Evolutionary conservation across 2,797 vertebrate genomes (phyloP).

Genomic region (Taeniopygia guttata): DNA sequence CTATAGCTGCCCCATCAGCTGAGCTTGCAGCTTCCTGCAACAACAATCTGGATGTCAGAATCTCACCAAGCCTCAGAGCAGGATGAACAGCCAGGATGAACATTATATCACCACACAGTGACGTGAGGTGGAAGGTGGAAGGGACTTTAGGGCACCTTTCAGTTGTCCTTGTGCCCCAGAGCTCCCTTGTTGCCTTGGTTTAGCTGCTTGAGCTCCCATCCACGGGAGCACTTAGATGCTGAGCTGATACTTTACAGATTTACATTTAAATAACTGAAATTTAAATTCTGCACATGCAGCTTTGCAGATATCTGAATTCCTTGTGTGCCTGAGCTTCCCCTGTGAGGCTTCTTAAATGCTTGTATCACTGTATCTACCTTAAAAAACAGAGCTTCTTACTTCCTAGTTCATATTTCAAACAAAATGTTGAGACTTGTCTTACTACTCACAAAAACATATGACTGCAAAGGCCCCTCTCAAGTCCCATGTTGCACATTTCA

Average conservation of each 20-base stretch:
- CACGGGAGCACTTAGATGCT: background rate
- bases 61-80: background rate
- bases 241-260: background rate
- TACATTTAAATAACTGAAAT: slow-evolving; percentile 10
- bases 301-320: slow-evolving; percentile 1
- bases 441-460: background rate
- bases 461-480: background rate
- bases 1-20: background rate
- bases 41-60: background rate
- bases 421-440: background rate
- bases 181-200: background rate
- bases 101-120: background rate
- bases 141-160: background rate
- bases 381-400: background rate
- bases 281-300: slow-evolving; percentile 32
- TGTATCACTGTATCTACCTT: background rate
- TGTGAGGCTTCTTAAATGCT: background rate
- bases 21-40: background rate
- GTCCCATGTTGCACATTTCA: background rate
- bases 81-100: background rate
- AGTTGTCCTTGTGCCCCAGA: background rate
- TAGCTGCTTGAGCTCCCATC: background rate
- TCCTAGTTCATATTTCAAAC: background rate
- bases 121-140: background rate
- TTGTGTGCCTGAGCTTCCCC: background rate